Evolutionary conservation across 2,888 invertebrate species (phyloP).

Genomic region (Listrodromus nycthemerus): DNA sequence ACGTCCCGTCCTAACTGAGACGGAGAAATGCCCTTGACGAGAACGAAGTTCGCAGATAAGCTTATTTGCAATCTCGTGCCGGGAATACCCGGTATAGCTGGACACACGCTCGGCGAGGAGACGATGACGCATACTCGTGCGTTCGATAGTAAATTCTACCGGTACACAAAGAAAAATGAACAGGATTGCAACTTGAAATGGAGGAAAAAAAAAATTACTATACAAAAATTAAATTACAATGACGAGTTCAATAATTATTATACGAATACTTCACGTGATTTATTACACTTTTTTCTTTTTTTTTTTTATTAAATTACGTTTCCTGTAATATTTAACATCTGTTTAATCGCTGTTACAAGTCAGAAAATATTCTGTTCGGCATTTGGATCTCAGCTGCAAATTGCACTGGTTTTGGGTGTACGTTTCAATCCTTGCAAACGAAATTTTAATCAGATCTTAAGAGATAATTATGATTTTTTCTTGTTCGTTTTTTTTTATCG

Average conservation of each 20-base stretch:
- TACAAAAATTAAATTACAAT: neutral
- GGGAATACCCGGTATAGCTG: constrained; percentile 12
- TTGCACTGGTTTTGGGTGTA: constrained; percentile 58
- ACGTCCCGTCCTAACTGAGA: neutral
- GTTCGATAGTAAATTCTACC: neutral
- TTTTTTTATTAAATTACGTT: constrained; percentile 60
- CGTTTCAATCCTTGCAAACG: constrained; percentile 35
- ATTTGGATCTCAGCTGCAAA: constrained; percentile 68
- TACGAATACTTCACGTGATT: constrained; percentile 46
- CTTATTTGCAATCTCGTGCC: neutral
- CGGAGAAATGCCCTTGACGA: constrained; percentile 4
- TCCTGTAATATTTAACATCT: constrained; percentile 63
- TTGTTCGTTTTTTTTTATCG: neutral
- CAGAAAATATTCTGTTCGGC: constrained; percentile 65
- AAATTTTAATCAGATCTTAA: constrained; percentile 36
- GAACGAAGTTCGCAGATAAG: neutral
- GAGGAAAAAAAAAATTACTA: neutral
- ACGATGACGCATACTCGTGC: neutral
- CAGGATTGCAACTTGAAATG: neutral
- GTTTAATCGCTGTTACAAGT: constrained; percentile 66
- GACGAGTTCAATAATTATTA: constrained; percentile 25
- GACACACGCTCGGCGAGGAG: neutral
- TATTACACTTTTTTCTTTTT: constrained; percentile 57
- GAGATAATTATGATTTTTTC: neutral
- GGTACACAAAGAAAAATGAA: neutral